Conservation (phyloP, 2,797 vertebrate genomes). For the Melanotaenia pygmaea region DNA sequence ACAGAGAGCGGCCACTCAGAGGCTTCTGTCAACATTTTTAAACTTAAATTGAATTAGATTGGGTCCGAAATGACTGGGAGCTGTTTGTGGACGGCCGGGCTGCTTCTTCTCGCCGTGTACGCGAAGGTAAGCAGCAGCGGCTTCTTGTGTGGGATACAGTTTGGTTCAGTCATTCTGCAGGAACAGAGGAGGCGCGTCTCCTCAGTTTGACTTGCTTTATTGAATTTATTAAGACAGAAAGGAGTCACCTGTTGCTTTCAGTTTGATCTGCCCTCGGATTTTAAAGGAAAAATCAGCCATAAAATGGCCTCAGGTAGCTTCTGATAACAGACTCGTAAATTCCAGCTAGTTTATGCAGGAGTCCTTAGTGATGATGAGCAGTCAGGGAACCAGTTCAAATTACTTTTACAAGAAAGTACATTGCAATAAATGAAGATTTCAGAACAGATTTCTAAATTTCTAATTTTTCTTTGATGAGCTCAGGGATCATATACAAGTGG, state of each 20-base stretch:
- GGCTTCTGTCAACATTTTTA: slow-evolving; percentile 14
- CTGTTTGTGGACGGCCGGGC: slow-evolving; percentile 46
- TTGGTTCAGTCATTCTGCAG: neutral
- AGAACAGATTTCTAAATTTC: neutral
- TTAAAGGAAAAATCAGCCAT: neutral
- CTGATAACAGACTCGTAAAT: neutral
- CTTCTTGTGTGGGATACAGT: neutral
- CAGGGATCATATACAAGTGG: slow-evolving; percentile 15
- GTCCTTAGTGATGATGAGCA: neutral
- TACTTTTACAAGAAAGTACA: neutral
- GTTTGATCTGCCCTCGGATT: neutral
- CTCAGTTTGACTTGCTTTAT: neutral
- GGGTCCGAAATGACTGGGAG: slow-evolving; percentile 67
- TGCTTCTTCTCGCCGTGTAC: slow-evolving; percentile 64
- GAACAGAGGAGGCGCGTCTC: slow-evolving; percentile 21
- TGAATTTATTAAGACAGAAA: slow-evolving; percentile 1
- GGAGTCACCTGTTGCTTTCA: slow-evolving; percentile 25
- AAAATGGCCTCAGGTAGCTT: too few relatives aligned
- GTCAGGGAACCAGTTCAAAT: neutral
- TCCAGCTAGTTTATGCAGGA: neutral
- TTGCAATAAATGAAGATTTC: neutral
- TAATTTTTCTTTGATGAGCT: neutral
- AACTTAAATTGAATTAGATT: slow-evolving; percentile 25
- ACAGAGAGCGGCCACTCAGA: slow-evolving; percentile 21
- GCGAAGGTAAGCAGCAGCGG: slow-evolving; percentile 60